Evolutionary conservation across 92 coral and sea anemone species (phyloP).

Genomic region (Bergia puertoricense): DNA sequence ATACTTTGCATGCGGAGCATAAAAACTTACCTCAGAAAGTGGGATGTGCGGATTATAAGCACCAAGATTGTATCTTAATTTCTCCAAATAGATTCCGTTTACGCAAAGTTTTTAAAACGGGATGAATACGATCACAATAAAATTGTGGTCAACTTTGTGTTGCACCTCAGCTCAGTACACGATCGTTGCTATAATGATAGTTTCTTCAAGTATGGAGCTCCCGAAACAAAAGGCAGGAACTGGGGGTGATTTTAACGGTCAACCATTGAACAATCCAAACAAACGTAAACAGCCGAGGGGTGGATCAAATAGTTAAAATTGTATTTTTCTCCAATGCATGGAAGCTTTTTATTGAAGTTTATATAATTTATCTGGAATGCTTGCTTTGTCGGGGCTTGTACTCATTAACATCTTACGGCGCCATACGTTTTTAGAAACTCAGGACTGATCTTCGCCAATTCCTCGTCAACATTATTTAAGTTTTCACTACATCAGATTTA

Average conservation of each 20-base stretch:
- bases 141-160: neutral
- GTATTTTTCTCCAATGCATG: slow-evolving; percentile 29
- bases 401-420: slow-evolving; percentile 8
- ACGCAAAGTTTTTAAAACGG: neutral
- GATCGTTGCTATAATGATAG: slow-evolving; percentile 5
- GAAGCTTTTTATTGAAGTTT: slow-evolving; percentile 30
- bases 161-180: slow-evolving; percentile 18
- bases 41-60: neutral
- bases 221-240: slow-evolving; percentile 36
- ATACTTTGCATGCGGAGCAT: neutral
- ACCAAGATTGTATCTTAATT: neutral
- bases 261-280: slow-evolving; percentile 25
- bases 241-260: slow-evolving; percentile 22
- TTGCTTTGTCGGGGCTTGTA: slow-evolving; percentile 35
- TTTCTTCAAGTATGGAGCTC: neutral
- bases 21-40: neutral
- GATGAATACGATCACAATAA: neutral
- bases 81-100: neutral
- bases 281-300: slow-evolving; percentile 50
- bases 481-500: neutral
- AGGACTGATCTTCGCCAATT: neutral
- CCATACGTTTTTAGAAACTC: neutral
- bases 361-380: slow-evolving; percentile 37
- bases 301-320: slow-evolving; percentile 36
- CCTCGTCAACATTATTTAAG: neutral